phyloP scores from a whole-genome alignment of 2,113 vertebrate genomes.

The Conger conger region DNA sequence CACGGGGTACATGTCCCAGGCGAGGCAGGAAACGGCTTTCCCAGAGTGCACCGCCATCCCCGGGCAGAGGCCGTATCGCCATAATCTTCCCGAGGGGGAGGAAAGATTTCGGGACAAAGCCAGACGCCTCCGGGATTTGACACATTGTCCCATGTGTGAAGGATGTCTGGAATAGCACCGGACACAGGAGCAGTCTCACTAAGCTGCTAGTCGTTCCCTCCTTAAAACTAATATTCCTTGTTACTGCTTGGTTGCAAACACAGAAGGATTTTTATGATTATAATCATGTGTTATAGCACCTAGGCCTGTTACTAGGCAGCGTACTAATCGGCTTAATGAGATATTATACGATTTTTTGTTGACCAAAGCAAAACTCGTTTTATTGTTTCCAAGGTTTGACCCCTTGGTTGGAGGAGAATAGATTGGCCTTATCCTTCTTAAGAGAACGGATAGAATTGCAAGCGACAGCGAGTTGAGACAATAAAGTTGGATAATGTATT shows the following conservation, averaged over 20 bases:
- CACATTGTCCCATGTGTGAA: constrained; percentile 26
- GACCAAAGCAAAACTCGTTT: constrained; percentile 95
- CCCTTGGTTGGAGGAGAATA: constrained; percentile 80
- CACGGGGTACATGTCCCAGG: background rate
- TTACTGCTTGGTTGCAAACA: constrained; percentile 84
- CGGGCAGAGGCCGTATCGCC: background rate
- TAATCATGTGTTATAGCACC: constrained; percentile 90
- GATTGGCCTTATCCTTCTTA: constrained; percentile 80
- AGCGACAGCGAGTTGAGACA: constrained; percentile 34
- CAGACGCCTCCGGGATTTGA: constrained; percentile 1
- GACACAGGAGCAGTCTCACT: constrained; percentile 70
- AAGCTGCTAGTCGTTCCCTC: constrained; percentile 78
- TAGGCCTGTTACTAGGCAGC: constrained; percentile 91
- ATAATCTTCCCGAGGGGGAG: background rate
- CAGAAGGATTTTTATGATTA: constrained; percentile 89
- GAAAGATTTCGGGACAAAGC: background rate
- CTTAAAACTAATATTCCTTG: constrained; percentile 85
- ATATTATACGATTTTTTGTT: constrained; percentile 99
- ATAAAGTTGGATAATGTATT: constrained; percentile 43
- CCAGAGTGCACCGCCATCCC: constrained; percentile 2
- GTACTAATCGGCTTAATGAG: constrained; percentile 99
- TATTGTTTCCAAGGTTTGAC: constrained; percentile 95
- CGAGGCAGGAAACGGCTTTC: background rate
- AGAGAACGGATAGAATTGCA: constrained; percentile 61
- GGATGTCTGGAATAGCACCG: constrained; percentile 74